Evolutionary conservation across 2,797 vertebrate species (phyloP).

Genomic region (Dermochelys coriacea): DNA sequence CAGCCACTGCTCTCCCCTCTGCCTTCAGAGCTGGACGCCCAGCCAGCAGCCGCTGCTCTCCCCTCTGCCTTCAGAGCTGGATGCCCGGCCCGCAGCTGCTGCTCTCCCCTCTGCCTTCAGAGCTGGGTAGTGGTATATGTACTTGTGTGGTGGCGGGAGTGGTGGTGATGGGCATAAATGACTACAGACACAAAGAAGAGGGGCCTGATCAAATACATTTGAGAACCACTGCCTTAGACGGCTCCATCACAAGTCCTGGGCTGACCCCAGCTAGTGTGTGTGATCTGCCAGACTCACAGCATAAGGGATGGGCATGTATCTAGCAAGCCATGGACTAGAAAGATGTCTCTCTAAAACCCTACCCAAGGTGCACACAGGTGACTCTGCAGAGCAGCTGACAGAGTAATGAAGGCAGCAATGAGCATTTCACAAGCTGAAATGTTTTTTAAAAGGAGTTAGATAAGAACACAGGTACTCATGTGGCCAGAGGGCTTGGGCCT

Average conservation of each 20-base stretch:
- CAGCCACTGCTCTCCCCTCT: too few species aligned
- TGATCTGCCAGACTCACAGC: background rate
- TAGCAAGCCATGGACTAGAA: background rate
- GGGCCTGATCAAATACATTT: too few species aligned
- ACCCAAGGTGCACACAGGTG: background rate
- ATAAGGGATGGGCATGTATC: background rate
- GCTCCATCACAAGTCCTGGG: background rate
- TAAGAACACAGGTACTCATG: background rate
- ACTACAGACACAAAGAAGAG: too few species aligned
- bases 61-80: too few species aligned
- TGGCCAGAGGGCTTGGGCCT: background rate
- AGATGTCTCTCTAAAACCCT: background rate
- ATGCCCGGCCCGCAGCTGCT: fast-evolving
- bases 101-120: too few species aligned
- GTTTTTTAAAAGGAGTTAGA: background rate
- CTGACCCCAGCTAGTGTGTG: background rate
- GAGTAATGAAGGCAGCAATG: background rate
- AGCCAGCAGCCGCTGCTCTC: too few species aligned
- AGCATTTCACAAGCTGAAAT: background rate
- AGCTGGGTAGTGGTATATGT: too few species aligned
- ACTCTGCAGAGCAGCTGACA: background rate
- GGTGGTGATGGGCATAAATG: too few species aligned
- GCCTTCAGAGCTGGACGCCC: too few species aligned
- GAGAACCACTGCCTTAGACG: background rate
- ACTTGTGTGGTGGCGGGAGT: too few species aligned